Evolutionary conservation across 2,797 vertebrate species (phyloP), one percentile per base, ranked within the genome.

Genomic region (Arrhamphus sclerolepis): DNA sequence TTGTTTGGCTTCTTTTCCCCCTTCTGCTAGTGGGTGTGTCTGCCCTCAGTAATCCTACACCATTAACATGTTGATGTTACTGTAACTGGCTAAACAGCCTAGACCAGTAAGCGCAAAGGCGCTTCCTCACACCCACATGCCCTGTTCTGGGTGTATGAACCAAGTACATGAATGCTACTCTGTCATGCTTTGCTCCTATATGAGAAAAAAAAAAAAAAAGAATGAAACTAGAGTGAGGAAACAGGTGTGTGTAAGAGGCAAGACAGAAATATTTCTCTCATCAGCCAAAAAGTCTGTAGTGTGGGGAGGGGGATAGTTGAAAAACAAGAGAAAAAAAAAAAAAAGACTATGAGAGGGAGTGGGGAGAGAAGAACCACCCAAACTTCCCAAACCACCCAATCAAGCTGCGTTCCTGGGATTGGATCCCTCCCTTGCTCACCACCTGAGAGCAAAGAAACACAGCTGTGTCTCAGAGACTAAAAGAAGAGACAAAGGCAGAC

Each of bases 1-100:
- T 84, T 85, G 60, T 84, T 85, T 80, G 72, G 46, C 66, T 86
- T 81, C 63, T 70, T 77, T 81, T 79, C 72, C 50, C 67, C 46
- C 70, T n/a, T 55, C 52, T 74, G 78, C 83, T 66, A 83, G 91
- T 85, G 88, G 95, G 93, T 94, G 93, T 93, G 89, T 91, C 91
- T 11, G 54, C 78, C 88, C 49, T 78, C 79, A 73, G 97, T 97
- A 98, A 98, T 92, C 87, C 93, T 94, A 97, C 93, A 97, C 97
- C 75, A 87, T 86, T 90, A 92, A 94, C 91, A 80, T 92, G 87
- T 89, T 64, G 77, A 84, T 76, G 75, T 92, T 92, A 87, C 88
- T 89, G 80, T 90, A 90, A 93, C 94, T 92, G 91, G 93, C 92
- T 93, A 86, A 94, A 94, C 95, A 94, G 96, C 95, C 93, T 94